These are phyloP conservation scores for Noctua comes DNA, from an alignment of 2,888 invertebrate species.

Conservation along the genomic window DNA sequence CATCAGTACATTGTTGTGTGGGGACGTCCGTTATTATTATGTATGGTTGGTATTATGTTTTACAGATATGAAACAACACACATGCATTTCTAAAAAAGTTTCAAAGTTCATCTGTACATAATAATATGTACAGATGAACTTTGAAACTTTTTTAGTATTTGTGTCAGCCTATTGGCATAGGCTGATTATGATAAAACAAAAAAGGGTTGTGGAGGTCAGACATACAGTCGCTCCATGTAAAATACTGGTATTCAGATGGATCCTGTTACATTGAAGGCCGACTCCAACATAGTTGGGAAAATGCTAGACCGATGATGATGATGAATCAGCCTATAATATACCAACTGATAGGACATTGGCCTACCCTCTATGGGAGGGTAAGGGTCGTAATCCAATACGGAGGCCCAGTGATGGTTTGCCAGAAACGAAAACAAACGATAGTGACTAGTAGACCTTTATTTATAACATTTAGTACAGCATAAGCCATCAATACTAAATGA, in stretches of 20 bases:
- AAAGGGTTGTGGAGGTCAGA: neutral
- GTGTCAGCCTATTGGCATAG: neutral
- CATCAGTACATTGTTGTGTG: slow-evolving; percentile 12
- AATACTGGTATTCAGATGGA: neutral
- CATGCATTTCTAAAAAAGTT: too few relatives aligned
- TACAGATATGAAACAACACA: too few relatives aligned
- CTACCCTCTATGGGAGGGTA: neutral
- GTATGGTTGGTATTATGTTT: neutral
- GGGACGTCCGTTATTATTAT: neutral
- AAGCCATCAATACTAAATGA: too few relatives aligned
- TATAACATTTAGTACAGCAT: too few relatives aligned
- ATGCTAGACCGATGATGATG: neutral
- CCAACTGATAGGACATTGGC: neutral
- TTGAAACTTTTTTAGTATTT: neutral
- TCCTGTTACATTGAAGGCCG: neutral
- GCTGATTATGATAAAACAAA: too few relatives aligned
- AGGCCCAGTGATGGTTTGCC: neutral
- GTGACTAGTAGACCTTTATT: neutral
- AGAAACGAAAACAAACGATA: neutral
- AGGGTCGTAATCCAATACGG: neutral
- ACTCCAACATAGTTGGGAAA: neutral
- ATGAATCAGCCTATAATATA: too few relatives aligned
- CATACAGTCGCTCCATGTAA: neutral
- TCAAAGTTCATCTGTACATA: too few relatives aligned
- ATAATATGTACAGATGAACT: neutral